A percentile compares a stretch with the other conserved stretches of the same genome.
phyloP scores from a whole-genome alignment of 2,113 vertebrate genomes.

The Megaceryle maxima region DNA sequence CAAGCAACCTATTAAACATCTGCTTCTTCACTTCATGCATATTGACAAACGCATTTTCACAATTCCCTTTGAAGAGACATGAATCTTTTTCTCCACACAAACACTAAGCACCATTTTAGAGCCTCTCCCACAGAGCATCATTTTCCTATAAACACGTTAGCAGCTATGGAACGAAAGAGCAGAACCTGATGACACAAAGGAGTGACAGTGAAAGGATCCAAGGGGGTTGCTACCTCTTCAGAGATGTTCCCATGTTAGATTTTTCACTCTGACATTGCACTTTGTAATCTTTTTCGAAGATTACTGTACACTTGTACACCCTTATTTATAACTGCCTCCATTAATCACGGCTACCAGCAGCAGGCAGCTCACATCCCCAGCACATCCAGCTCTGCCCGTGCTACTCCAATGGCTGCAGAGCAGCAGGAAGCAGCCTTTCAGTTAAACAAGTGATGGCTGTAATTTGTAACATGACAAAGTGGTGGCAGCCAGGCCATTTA shows the following conservation, averaged over 20 bases:
- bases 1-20: background rate
- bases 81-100: background rate
- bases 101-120: background rate
- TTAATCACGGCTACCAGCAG: background rate
- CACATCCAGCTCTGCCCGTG: background rate
- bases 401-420: background rate
- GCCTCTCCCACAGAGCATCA: background rate
- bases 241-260: background rate
- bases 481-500: constrained; percentile 1
- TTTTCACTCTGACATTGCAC: background rate
- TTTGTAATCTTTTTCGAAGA: background rate
- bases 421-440: background rate
- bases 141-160: background rate
- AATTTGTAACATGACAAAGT: background rate
- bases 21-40: background rate
- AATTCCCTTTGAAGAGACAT: background rate
- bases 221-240: background rate
- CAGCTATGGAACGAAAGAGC: background rate
- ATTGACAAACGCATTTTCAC: background rate
- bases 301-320: background rate
- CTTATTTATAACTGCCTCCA: background rate
- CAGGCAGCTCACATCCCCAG: background rate
- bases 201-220: background rate
- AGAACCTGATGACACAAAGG: accelerated
- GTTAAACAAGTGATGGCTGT: background rate